Evolutionary conservation across 2,797 vertebrate genomes (phyloP).

Genomic region (Onychomys torridus): DNA sequence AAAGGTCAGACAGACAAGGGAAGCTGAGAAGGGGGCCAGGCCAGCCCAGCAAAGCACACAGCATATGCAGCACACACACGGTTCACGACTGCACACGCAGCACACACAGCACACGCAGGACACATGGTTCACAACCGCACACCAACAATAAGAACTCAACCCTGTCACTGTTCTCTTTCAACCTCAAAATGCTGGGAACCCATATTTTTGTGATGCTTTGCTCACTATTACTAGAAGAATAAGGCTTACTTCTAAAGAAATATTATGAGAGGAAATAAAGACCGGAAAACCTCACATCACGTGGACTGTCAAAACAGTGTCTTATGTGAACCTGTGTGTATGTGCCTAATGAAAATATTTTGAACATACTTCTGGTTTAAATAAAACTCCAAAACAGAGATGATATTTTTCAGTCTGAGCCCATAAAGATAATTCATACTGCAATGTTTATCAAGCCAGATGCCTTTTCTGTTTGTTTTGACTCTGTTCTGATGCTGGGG

Average conservation of each 20-base stretch:
- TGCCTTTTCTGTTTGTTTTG: neutral
- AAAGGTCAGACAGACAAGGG: neutral
- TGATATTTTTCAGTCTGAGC: slow-evolving; percentile 36
- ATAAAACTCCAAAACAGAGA: slow-evolving; percentile 52
- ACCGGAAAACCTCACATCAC: neutral
- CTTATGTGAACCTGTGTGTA: neutral
- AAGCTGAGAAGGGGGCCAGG: neutral
- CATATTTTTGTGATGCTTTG: neutral
- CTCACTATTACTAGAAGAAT: neutral
- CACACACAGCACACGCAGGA: too few relatives aligned
- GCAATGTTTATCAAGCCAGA: neutral
- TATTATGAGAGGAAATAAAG: slow-evolving; percentile 61
- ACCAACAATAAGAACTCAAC: neutral
- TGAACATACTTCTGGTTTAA: slow-evolving; percentile 46
- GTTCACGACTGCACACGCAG: neutral
- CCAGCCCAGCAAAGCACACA: neutral
- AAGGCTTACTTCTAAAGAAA: slow-evolving; percentile 51
- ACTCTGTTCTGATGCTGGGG: neutral
- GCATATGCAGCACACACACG: neutral
- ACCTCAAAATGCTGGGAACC: neutral
- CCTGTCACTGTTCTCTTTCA: neutral
- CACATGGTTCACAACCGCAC: neutral
- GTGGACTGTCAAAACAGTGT: neutral
- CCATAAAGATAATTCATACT: neutral
- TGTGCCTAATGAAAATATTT: neutral